Base-by-base conservation (phyloP, 2,888 invertebrate species). In the Malacosoma neustria region DNA sequence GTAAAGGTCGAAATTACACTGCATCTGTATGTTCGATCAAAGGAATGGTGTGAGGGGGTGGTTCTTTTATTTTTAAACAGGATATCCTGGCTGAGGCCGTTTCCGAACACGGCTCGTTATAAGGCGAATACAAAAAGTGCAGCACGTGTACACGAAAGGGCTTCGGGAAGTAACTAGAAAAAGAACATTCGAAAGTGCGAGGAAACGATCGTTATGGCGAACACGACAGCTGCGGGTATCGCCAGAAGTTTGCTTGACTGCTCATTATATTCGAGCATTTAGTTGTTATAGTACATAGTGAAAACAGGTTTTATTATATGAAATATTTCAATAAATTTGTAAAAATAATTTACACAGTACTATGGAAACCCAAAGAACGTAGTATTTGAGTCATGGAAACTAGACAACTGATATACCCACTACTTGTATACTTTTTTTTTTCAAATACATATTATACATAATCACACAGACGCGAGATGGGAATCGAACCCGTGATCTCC, bases 1-100 rank as follows among this genome's bases (percentile, higher is more conserved):
- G 4, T 3, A 49, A 49, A 34, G 13, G 3, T 12, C 37, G 32
- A 35, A 32, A 36, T 11, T 34, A 37, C 38, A 39, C 46, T 36
- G 4, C 22, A 22, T 6, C 22, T 44, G 45, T 46, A 37, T 35
- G 45, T 48, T 44, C 5, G 4, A 22, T 22, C 22, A 22, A 9
- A 22, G 22, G 22, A 61, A 66, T 71, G 72, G 75, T 74, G 75
- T 66, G 65, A 54, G 72, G 22, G 52, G 76, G 74, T 71, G 62
- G 71, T 57, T 70, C 72, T 76, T 80, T 80, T 77, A 72, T 79
- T 79, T 72, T 72, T 60, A 72, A 74, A 81, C 81, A 80, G 80
- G 80, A 81, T 79, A 79, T 81, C 80, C 80, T 79, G 76, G 55
- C 61, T 51, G 54, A 58, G 58, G 64, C 61, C 58, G 54, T 72